A percentile compares a stretch with the other conserved stretches of the same genome.
Conservation (phyloP, 2,888 invertebrate species). For the Polydesmus complanatus region DNA sequence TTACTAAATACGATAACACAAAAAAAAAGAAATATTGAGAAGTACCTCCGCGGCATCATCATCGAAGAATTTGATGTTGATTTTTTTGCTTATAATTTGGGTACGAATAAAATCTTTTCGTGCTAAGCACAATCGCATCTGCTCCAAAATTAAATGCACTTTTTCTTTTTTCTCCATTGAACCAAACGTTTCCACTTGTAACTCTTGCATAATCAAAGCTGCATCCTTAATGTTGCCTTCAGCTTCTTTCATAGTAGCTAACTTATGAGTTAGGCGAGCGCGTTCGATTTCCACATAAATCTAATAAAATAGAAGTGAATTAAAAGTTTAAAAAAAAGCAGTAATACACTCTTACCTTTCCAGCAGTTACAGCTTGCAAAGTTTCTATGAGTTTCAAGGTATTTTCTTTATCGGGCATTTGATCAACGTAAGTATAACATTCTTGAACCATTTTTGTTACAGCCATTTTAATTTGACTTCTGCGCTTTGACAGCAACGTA, state of each 20-base stretch:
- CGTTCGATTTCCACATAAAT: constrained; percentile 99
- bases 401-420: constrained; percentile 76
- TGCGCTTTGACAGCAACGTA: constrained; percentile 72
- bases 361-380: constrained; percentile 84
- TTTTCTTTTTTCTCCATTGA: constrained; percentile 98
- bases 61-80: constrained; percentile 92
- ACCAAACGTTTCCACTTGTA: constrained; percentile 95
- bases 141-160: constrained; percentile 88
- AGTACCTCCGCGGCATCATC: constrained; percentile 52
- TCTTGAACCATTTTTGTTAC: constrained; percentile 84
- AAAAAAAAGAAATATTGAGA: constrained; percentile 2
- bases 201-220: constrained; percentile 83
- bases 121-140: constrained; percentile 91
- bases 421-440: constrained; percentile 81
- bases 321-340: constrained; percentile 1
- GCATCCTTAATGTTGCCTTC: constrained; percentile 60
- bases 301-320: constrained; percentile 30
- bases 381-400: constrained; percentile 93
- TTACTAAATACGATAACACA: too few species aligned
- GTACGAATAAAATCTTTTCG: constrained; percentile 94
- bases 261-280: constrained; percentile 73
- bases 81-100: constrained; percentile 97
- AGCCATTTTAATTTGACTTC: constrained; percentile 82
- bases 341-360: constrained; percentile 48
- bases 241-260: constrained; percentile 41